Evolutionary conservation across 92 coral and sea anemone species (phyloP).

Genomic region (Epizoanthus stellaris): DNA sequence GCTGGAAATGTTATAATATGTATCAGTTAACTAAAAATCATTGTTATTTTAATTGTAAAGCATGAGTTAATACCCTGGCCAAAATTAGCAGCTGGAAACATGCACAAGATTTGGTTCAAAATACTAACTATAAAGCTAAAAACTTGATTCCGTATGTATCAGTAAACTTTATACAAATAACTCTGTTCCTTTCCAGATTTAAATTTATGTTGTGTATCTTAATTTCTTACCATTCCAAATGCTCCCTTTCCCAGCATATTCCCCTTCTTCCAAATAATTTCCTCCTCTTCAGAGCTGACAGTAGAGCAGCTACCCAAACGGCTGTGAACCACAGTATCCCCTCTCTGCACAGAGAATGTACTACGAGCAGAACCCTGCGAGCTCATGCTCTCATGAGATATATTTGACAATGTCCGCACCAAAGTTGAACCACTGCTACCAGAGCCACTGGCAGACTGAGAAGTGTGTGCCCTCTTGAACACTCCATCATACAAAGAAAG

Average conservation of each 20-base stretch:
- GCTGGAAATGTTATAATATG: too few species aligned
- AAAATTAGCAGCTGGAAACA: neutral
- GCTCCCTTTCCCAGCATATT: slow-evolving; percentile 95
- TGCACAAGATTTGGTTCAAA: neutral
- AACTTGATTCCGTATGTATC: too few species aligned
- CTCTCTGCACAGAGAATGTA: slow-evolving; percentile 39
- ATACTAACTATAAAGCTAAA: too few species aligned
- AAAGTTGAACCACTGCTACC: slow-evolving; percentile 67
- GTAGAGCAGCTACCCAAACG: slow-evolving; percentile 79
- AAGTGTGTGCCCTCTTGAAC: slow-evolving; percentile 39
- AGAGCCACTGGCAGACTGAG: slow-evolving; percentile 48
- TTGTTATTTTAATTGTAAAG: neutral
- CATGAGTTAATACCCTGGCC: too few species aligned
- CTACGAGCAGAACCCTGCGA: slow-evolving; percentile 65
- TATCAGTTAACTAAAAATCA: neutral
- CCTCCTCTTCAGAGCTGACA: slow-evolving; percentile 81
- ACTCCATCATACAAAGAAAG: slow-evolving; percentile 57
- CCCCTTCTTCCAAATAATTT: slow-evolving; percentile 95
- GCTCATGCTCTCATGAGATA: slow-evolving; percentile 41
- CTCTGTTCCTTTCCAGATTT: too few species aligned
- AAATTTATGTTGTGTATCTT: neutral
- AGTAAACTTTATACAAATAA: too few species aligned
- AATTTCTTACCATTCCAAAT: slow-evolving; percentile 86
- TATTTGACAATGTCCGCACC: slow-evolving; percentile 48
- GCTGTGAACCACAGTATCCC: slow-evolving; percentile 63